These are phyloP conservation scores for Steromphala cineraria DNA, from an alignment of 2,888 invertebrate genomes.

Conservation along the genomic window DNA sequence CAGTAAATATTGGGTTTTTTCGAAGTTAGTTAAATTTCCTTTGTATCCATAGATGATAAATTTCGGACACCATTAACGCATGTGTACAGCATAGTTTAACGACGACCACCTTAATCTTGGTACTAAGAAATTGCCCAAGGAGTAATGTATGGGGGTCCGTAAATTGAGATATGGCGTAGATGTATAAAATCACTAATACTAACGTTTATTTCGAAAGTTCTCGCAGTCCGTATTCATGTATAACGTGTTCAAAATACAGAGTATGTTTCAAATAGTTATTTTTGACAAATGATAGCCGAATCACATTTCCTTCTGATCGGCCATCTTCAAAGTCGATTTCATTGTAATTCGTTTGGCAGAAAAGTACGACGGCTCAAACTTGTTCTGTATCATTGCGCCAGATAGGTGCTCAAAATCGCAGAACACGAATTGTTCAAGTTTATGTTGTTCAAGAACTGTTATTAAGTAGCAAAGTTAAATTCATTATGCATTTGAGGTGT, in stretches of 20 bases:
- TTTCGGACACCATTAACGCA: too few species aligned
- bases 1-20: background rate
- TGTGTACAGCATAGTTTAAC: too few species aligned
- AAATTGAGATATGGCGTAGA: background rate
- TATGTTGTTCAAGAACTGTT: too few species aligned
- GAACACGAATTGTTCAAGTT: background rate
- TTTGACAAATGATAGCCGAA: background rate
- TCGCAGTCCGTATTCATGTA: background rate
- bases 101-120: too few species aligned
- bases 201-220: background rate
- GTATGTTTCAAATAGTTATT: background rate
- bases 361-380: constrained; percentile 5
- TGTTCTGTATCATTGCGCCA: background rate
- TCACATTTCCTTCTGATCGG: background rate
- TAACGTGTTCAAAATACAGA: background rate
- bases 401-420: background rate
- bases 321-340: background rate
- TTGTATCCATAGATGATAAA: too few species aligned
- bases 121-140: too few species aligned
- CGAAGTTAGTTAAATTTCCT: too few species aligned
- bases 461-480: background rate
- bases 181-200: background rate
- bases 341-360: background rate
- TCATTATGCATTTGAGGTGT: background rate
- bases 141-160: background rate